Percentiles rank a stretch among this genome's conserved stretches.
Evolutionary conservation across 64 coral and sea anemone genomes (phyloP).

Genomic region (Actinia equina): DNA sequence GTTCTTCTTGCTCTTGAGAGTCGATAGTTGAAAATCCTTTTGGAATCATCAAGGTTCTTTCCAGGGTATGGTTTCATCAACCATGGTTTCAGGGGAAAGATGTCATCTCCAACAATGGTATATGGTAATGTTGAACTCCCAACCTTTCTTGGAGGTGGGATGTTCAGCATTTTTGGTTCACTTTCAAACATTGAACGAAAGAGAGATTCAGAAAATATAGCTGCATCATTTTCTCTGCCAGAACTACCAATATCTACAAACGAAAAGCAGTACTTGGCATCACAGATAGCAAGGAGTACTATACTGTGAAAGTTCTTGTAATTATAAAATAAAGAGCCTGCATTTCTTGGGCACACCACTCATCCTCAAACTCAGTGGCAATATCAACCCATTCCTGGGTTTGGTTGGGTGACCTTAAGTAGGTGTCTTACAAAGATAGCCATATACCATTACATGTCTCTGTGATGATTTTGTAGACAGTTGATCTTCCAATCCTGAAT

Average conservation of each 20-base stretch:
- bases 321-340: background rate
- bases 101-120: background rate
- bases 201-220: no score
- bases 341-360: background rate
- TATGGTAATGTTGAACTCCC: no score
- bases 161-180: background rate
- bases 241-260: no score
- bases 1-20: background rate
- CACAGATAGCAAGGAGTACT: no score
- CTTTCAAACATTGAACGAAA: background rate
- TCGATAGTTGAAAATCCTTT: background rate
- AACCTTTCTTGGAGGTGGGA: no score
- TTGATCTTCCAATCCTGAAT: no score
- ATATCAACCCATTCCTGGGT: background rate
- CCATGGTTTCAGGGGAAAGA: background rate
- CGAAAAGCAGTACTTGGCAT: no score
- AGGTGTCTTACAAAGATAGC: background rate
- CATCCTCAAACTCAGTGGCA: background rate
- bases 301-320: background rate
- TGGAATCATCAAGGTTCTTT: background rate
- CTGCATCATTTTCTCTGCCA: no score
- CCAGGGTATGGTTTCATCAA: background rate
- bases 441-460: no score
- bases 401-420: background rate
- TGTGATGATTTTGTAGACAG: no score